These are phyloP conservation scores for Drosophila cracens DNA, from an alignment of 2,888 invertebrate genomes.

Conservation along the genomic window DNA sequence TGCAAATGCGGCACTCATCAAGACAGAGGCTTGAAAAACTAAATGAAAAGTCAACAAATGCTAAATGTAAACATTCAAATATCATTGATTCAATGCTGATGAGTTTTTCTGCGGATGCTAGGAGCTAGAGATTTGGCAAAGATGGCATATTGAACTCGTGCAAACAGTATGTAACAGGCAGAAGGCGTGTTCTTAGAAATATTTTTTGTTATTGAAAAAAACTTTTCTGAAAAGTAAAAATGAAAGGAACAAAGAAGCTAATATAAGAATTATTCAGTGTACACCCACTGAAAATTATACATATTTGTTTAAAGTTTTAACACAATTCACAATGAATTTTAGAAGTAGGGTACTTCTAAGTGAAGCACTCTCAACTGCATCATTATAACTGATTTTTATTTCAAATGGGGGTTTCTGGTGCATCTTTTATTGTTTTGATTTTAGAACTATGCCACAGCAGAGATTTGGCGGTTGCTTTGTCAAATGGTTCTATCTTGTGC, in stretches of 20 bases:
- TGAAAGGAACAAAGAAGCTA: background rate
- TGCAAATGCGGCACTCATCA: slow-evolving; percentile 25
- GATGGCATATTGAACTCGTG: background rate
- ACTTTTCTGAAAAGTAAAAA: background rate
- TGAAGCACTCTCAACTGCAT: background rate
- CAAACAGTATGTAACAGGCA: background rate
- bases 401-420: background rate
- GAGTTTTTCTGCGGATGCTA: background rate
- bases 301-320: background rate
- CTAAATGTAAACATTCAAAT: slow-evolving; percentile 37
- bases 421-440: slow-evolving; percentile 3
- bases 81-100: slow-evolving; percentile 33
- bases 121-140: background rate
- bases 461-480: slow-evolving; percentile 63
- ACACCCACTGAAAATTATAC: background rate
- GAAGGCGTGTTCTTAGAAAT: background rate
- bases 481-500: slow-evolving; percentile 75
- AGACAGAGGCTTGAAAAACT: background rate
- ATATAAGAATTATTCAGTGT: background rate
- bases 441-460: slow-evolving; percentile 70
- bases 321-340: background rate
- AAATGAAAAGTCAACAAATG: slow-evolving; percentile 38
- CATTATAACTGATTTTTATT: background rate
- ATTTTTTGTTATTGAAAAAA: background rate
- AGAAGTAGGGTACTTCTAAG: background rate